Percentiles rank a stretch among this genome's conserved stretches.
Evolutionary conservation across 2,113 vertebrate genomes (phyloP).

Genomic region (Tamias sibiricus): DNA sequence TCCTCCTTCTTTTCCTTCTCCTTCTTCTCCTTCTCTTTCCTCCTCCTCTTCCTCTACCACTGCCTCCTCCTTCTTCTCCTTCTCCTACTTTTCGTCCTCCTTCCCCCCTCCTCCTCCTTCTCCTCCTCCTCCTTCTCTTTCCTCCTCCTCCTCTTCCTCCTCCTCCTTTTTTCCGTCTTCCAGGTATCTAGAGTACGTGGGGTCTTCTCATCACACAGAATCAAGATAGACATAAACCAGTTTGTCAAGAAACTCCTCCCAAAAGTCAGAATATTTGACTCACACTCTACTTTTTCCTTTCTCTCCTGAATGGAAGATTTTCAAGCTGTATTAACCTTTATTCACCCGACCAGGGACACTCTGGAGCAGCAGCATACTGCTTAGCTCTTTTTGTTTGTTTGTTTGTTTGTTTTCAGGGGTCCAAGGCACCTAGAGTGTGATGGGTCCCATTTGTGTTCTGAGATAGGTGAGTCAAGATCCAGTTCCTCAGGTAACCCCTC

Average conservation of each 20-base stretch:
- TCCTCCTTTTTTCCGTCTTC: too few relatives aligned
- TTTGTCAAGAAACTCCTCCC: not conserved
- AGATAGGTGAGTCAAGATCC: not conserved
- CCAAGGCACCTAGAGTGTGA: too few relatives aligned
- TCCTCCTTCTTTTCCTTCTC: too few relatives aligned
- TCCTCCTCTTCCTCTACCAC: too few relatives aligned
- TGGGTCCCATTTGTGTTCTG: not conserved
- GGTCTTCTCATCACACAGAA: too few relatives aligned
- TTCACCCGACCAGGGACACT: not conserved
- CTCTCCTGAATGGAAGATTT: not conserved
- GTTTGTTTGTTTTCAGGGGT: too few relatives aligned
- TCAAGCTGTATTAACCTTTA: too few relatives aligned
- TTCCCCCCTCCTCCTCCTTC: accelerated
- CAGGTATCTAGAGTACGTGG: not conserved
- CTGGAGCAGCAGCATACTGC: not conserved
- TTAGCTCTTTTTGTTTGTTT: too few relatives aligned
- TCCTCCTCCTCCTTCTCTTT: too few relatives aligned
- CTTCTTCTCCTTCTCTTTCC: not conserved
- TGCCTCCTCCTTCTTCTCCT: too few relatives aligned
- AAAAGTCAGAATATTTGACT: not conserved
- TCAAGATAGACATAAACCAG: not conserved
- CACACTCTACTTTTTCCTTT: not conserved
- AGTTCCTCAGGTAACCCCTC: not conserved
- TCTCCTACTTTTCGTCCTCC: too few relatives aligned
- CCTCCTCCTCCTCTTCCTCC: too few relatives aligned